Base-by-base conservation (phyloP, 2,797 vertebrate species). In the Nothura maculosa region DNA sequence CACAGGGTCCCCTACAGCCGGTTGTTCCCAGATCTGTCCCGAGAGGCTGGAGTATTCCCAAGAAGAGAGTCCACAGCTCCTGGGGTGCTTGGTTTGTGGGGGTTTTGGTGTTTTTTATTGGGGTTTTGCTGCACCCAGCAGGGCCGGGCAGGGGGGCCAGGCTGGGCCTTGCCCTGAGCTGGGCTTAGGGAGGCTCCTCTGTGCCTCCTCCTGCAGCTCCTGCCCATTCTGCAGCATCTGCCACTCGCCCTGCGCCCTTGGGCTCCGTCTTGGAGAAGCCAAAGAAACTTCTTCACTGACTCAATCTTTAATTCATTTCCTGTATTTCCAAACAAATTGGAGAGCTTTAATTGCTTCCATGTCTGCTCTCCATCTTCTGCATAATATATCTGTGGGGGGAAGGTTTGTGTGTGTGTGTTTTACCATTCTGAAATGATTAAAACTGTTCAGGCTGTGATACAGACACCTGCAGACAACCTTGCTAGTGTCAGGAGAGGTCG, bases 241-340 rank as follows among this genome's bases (percentile, higher is more conserved):
- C 28, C 9, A 12, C 22, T 48, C 22, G 28, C 10, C 87, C 14
- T 22, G 52, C 92, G 70, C 89, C 58, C 54, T 52, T 3, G 2
- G 38, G 72, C 42, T 62, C 93, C 52, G 8, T 85, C 34, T 92
- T 87, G 43, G 50, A 87, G 66, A 7, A 47, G 30, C 88, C 93
- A 36, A 84, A 67, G 52, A 72, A 89, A 86, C 32, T 68, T 34
- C 38, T 63, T 64, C 83, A 89, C 63, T 95, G 93, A 96, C 89
- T 95, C 89, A 95, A 82, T 87, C 87, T 92, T 94, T 70, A 74
- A 79, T 92, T 93, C 25, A 76, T 89, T 95, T 95, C 95, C 93
- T 95, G 85, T 95, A 70, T 93, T 93, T 94, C 85, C 87, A 91
- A 91, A 93, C 74, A 95, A 85, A 89, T 13, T 38, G 50, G 42